Evolutionary conservation across 1,140 invertebrate species (phyloP), one percentile per base, ranked within the genome.

Genomic region (Dryas iulia): DNA sequence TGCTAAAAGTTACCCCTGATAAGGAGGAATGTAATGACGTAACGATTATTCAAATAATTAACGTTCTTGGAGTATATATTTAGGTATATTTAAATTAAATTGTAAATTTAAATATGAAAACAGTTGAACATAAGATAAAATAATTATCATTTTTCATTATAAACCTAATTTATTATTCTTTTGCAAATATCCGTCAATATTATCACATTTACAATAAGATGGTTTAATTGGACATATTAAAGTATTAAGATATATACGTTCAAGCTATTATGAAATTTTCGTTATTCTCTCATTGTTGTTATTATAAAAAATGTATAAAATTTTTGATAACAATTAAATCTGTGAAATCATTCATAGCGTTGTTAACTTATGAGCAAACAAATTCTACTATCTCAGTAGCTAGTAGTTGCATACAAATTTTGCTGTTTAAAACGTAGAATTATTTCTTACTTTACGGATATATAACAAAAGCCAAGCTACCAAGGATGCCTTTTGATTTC

Each of bases 301-400:
- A 39, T 59, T 35, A 26, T 33, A 31, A 60, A 52, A 60, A 54
- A 5, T 59, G 31, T 62, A 70, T 25, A 30, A 59, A 30, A 31
- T 59, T 62, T 59, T 30, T 52, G 52, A 58, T 11, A 47, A 67
- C 56, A 26, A 57, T 25, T 66, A 33, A 59, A 66, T 59, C 25
- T 28, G 24, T 39, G 31, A 64, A 54, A 52, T 70, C 18, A 60
- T 60, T 47, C 39, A 56, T 66, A 56, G 63, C 58, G 28, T 60
- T 61, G 12, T 56, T 54, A 57, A 56, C 35, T 61, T 67, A 67
- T 24, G 52, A 61, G 58, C 62, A 61, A 61, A 31, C 39, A 65
- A 60, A 66, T 25, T 66, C 63, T 71, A 71, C 71, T 30, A 56
- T 33, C 60, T 66, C 57, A 73, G 61, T 72, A 69, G 58, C 66